Evolutionary conservation across 2,113 vertebrate genomes (phyloP), one percentile per base, ranked within the genome.

Genomic region (Toxotes chatareus): DNA sequence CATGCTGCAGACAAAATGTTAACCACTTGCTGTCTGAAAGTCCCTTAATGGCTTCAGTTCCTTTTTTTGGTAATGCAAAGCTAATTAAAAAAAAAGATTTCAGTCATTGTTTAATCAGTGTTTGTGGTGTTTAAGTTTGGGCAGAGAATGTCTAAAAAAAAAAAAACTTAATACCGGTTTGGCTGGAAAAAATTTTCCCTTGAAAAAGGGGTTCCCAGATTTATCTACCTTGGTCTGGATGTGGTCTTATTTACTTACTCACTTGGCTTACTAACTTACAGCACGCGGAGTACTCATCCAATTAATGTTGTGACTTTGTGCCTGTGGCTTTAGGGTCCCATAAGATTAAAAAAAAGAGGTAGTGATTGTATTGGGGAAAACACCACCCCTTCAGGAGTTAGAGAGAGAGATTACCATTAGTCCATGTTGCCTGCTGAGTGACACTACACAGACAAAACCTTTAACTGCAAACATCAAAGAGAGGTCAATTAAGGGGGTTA

Each of bases 401-500:
- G 71, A 46, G 68, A 27, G 55, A 49, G 49, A 49, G 42, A 64
- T 59, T 70, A 83, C 79, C 82, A 88, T 91, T 76, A 90, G 85
- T 82, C 79, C 23, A 66, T 34, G 87, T 74, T 75, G 67, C 89
- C 89, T 84, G 82, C 86, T 90, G 85, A 89, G 87, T 87, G 87
- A 93, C 79, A 78, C 76, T 82, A 47, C 76, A 83, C 88, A 92
- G 85, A 86, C 85, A 81, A 89, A 86, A 75, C 72, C 61, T 87
- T 92, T 86, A 91, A 94, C 73, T 61, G 70, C 76, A 59, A 61
- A 77, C 88, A 88, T 92, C 85, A 93, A 93, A 92, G 89, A 14
- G 9, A 21, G 70, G 83, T 88, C 88, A 83, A 89, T 90, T 91
- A 90, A 83, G 34, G 64, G 76, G 73, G 82, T 79, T 79, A 80